Conservation (phyloP, 2,113 vertebrate species). For the Pungitius pungitius region DNA sequence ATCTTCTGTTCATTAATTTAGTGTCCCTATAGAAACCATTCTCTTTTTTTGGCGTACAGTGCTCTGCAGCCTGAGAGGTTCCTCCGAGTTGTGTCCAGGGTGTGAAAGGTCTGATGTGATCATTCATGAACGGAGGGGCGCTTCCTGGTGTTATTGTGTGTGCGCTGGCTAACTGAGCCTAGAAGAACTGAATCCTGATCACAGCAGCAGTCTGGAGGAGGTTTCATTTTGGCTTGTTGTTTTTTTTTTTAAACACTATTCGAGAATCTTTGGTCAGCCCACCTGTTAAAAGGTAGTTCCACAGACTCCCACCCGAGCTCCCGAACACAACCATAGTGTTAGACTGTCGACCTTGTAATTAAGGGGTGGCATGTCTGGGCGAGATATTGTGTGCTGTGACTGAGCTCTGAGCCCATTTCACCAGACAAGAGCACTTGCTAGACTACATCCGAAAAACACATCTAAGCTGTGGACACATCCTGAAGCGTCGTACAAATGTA, state of each 20-base stretch:
- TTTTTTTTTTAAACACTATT: not conserved
- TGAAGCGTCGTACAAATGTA: not conserved
- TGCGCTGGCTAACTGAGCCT: not conserved
- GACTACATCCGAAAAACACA: not conserved
- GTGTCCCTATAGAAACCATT: not conserved
- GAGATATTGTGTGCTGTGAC: not conserved
- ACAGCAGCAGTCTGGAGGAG: not conserved
- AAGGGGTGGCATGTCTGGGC: not conserved
- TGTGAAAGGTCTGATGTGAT: no score
- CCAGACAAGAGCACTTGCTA: not conserved
- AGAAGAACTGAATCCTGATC: not conserved
- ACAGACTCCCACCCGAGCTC: not conserved
- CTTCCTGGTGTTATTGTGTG: no score
- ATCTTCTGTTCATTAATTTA: not conserved
- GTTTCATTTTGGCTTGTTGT: not conserved
- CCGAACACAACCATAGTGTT: not conserved
- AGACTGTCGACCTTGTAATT: not conserved
- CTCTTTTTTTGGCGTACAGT: not conserved
- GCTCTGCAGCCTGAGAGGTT: not conserved
- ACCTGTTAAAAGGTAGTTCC: not conserved
- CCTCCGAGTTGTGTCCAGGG: not conserved
- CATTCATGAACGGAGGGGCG: no score
- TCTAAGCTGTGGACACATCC: not conserved
- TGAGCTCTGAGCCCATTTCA: conserved; percentile 1
- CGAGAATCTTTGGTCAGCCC: not conserved